These are phyloP conservation scores for Osedax fenrisi DNA, from an alignment of 2,888 invertebrate genomes.

Conservation along the genomic window DNA sequence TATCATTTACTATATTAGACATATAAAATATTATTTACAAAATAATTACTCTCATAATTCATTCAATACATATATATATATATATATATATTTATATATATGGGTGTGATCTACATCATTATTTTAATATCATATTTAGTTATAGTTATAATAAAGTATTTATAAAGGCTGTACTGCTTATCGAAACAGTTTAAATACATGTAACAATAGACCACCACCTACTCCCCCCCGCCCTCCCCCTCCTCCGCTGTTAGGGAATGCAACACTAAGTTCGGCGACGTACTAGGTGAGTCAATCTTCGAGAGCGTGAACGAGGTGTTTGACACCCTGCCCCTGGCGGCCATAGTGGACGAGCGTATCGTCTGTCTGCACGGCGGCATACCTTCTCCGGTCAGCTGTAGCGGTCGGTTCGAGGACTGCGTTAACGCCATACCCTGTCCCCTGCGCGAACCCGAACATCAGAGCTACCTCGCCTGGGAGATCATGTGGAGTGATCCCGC, in stretches of 20 bases:
- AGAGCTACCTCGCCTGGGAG: conserved; percentile 67
- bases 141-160: too few species aligned
- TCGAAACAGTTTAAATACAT: too few species aligned
- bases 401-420: conserved; percentile 56
- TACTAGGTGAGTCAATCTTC: conserved; percentile 60
- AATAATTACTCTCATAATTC: too few species aligned
- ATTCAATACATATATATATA: too few species aligned
- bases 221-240: neutral
- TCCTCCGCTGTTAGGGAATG: conserved; percentile 58
- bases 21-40: too few species aligned
- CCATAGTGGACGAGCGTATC: conserved; percentile 63
- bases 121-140: too few species aligned
- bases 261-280: conserved; percentile 58
- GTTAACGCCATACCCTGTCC: conserved; percentile 62
- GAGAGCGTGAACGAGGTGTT: conserved; percentile 62
- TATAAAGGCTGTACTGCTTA: too few species aligned
- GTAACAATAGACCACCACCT: too few species aligned
- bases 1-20: too few species aligned
- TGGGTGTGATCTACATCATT: too few species aligned
- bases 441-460: conserved; percentile 58
- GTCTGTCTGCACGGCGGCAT: conserved; percentile 71
- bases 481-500: conserved; percentile 67
- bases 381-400: conserved; percentile 57
- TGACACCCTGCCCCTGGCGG: conserved; percentile 63
- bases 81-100: too few species aligned